Conservation (phyloP, 2,797 vertebrate genomes). For the Notoglanidium macrostoma region DNA sequence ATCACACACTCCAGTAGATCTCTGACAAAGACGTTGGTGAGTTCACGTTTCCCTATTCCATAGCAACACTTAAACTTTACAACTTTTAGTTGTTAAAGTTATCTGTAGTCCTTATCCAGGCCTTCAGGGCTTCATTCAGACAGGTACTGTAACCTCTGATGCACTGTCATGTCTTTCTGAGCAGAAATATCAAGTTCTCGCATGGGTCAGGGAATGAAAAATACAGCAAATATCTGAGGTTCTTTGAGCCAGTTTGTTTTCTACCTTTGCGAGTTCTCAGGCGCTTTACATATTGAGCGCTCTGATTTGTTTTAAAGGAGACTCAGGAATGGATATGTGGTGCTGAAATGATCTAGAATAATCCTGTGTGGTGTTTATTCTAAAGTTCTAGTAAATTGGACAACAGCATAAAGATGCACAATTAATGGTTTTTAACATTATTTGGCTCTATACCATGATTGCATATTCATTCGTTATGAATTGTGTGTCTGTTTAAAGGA, state of each 20-base stretch:
- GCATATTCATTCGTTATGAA: neutral
- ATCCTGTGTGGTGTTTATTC: neutral
- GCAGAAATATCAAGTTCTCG: neutral
- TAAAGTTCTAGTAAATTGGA: neutral
- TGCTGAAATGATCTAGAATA: slow-evolving; percentile 4
- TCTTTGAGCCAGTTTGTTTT: neutral
- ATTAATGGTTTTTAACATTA: neutral
- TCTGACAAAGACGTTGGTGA: slow-evolving; percentile 43
- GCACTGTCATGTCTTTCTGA: neutral
- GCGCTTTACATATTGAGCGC: slow-evolving; percentile 18
- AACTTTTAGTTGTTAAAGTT: neutral
- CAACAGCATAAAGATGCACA: neutral
- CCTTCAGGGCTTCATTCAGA: neutral
- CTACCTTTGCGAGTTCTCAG: neutral
- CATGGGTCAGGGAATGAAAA: neutral
- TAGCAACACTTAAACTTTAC: neutral
- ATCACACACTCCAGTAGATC: slow-evolving; percentile 38
- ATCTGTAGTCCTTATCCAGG: neutral
- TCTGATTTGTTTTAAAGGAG: slow-evolving; percentile 33
- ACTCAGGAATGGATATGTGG: neutral
- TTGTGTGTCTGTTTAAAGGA: neutral
- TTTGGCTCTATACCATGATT: neutral
- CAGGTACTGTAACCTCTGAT: neutral
- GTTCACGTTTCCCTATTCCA: slow-evolving; percentile 37
- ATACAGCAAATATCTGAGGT: neutral